Evolutionary conservation across 1,140 invertebrate genomes (phyloP).

Genomic region (Atta colombica): DNA sequence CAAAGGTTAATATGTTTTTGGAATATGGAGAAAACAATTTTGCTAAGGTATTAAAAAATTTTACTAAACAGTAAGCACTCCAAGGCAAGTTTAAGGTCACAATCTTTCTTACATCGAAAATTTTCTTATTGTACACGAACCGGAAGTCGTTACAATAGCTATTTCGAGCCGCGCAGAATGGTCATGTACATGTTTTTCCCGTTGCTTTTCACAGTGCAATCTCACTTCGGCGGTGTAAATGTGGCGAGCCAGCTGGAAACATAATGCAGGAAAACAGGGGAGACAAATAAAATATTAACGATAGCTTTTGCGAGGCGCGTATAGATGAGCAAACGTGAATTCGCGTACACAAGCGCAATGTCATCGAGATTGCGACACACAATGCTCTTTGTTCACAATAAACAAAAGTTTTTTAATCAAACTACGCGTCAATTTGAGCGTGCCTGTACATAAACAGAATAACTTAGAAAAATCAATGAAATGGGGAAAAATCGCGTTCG

Average conservation of each 20-base stretch:
- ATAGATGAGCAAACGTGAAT: not conserved
- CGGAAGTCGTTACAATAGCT: slow-evolving; percentile 38
- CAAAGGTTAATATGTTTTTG: no score
- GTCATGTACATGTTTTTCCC: not conserved
- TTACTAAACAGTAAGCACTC: not conserved
- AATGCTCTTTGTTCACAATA: slow-evolving; percentile 29
- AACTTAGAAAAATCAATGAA: slow-evolving; percentile 33
- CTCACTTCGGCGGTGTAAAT: slow-evolving; percentile 38
- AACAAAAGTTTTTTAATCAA: slow-evolving; percentile 40
- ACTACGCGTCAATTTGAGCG: slow-evolving; percentile 9
- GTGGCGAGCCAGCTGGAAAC: slow-evolving; percentile 58
- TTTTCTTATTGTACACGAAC: slow-evolving; percentile 40
- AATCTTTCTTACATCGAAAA: slow-evolving; percentile 20
- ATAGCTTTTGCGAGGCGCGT: slow-evolving; percentile 52
- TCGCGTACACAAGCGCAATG: not conserved
- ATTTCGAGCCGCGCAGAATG: slow-evolving; percentile 30
- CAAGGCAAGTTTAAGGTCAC: slow-evolving; percentile 44
- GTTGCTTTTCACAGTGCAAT: slow-evolving; percentile 22
- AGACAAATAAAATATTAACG: slow-evolving; percentile 79
- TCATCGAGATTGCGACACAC: slow-evolving; percentile 15
- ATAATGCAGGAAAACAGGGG: slow-evolving; percentile 62
- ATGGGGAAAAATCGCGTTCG: not conserved
- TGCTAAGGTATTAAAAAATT: no score
- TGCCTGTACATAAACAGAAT: slow-evolving; percentile 22
- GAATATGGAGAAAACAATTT: no score